These are phyloP conservation scores for Harlomillsia oculata DNA, from an alignment of 1,140 invertebrate species.

Conservation along the genomic window DNA sequence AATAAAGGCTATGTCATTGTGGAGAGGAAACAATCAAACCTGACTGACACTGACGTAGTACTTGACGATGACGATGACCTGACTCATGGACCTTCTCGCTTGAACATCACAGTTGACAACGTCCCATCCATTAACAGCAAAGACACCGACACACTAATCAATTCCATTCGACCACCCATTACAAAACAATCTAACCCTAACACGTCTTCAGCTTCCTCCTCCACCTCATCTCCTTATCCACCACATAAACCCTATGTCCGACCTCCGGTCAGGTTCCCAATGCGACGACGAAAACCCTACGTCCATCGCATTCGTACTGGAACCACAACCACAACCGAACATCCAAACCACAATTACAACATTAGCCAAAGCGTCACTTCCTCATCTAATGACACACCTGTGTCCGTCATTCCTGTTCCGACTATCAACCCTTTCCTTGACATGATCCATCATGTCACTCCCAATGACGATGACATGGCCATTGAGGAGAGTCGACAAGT, in stretches of 20 bases:
- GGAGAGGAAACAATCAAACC: conserved; percentile 24
- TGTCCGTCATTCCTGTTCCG: conserved; percentile 1
- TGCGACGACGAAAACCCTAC: background rate
- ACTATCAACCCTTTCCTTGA: conserved; percentile 9
- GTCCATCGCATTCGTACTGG: background rate
- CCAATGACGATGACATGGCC: conserved; percentile 13
- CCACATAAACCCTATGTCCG: background rate
- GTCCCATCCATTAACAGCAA: conserved; percentile 4
- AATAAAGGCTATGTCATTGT: conserved; percentile 27
- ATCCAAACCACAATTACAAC: conserved; percentile 31
- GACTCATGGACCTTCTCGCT: conserved; percentile 9
- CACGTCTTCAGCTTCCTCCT: background rate
- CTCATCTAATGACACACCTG: background rate
- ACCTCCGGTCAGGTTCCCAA: background rate
- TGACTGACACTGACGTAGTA: conserved; percentile 12
- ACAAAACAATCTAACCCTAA: background rate
- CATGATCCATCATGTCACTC: conserved; percentile 1
- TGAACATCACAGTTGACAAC: conserved; percentile 27
- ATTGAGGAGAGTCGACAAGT: conserved; percentile 20
- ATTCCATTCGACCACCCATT: background rate
- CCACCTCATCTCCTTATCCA: background rate
- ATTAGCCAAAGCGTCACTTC: background rate
- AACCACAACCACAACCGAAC: conserved; percentile 1
- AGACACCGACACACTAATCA: conserved; percentile 1
- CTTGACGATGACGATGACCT: conserved; percentile 1